Evolutionary conservation across 2,113 vertebrate genomes (phyloP).

Genomic region (Acinonyx jubatus): DNA sequence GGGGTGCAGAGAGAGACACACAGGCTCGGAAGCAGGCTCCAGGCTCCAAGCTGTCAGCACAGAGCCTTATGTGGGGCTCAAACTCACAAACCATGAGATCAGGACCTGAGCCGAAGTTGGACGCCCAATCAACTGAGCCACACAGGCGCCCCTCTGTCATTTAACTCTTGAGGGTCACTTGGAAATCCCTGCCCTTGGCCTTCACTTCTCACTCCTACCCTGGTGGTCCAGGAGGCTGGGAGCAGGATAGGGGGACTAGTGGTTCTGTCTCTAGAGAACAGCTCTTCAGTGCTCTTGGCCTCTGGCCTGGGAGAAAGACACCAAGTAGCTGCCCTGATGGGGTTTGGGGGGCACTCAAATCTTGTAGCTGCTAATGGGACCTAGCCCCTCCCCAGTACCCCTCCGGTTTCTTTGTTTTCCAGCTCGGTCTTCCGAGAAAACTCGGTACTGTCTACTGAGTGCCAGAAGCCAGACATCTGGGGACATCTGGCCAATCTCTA

Average conservation of each 20-base stretch:
- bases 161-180: not conserved
- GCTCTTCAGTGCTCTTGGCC: not conserved
- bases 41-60: too few relatives aligned
- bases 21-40: too few relatives aligned
- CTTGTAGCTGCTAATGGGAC: not conserved
- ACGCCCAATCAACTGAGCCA: too few relatives aligned
- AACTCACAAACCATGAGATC: too few relatives aligned
- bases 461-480: not conserved
- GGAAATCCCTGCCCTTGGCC: not conserved
- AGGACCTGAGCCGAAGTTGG: too few relatives aligned
- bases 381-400: not conserved
- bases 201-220: not conserved
- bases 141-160: not conserved
- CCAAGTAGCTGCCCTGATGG: not conserved
- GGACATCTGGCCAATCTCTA: too few relatives aligned
- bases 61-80: too few relatives aligned
- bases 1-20: too few relatives aligned
- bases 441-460: not conserved
- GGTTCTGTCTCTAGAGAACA: not conserved
- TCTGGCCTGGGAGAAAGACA: not conserved
- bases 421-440: not conserved
- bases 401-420: not conserved
- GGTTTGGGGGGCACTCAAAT: not conserved
- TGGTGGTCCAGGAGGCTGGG: not conserved
- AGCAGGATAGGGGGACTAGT: fast-evolving